Base-by-base conservation (phyloP, 2,113 vertebrate genomes). In the Otis tarda region DNA sequence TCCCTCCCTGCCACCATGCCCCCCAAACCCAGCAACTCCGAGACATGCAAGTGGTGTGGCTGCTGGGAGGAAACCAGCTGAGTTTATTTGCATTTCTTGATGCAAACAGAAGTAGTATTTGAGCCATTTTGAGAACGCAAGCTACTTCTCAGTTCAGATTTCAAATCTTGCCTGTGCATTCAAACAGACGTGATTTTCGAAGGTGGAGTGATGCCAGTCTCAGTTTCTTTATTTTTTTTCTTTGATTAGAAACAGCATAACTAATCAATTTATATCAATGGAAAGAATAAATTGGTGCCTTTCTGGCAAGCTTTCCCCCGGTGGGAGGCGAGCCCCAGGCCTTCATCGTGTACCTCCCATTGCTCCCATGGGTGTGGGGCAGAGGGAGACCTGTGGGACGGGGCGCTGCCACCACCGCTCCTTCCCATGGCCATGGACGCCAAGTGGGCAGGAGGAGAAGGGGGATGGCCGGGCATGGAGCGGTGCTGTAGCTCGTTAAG, bases 401-500 rank as follows among this genome's bases (percentile, higher is more conserved):
- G n/a, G 59, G 49, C 53, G 13, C 4, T 59, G 87, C 61, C n/a
- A 35, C 16, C 23, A 6, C 37, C 1, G 5, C 24, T 41, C 30
- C 71, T 71, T 57, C 33, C 41, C 24, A 6, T 15, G 67, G 12
- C 24, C 6, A 4, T 1, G 13, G 69, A 9, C 45, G 0, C 2
- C 30, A 41, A 45, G 22, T 0, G 5, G 64, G 55, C 33, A 45
- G 18, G 24, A 73, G 17, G 39, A 33, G 70, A 7, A 37, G 60
- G 7, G 6, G 16, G 10, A 9, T 5, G 45, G 31, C 28, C 0
- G 57, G 41, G 12, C 57, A 65, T 25, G 0, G 2, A 39, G 39
- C 0, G 2, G 3, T 27, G 65, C 43, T 37, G 20, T 53, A 50
- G 37, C 47, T 60, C 13, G 1, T 28, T 5, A 21, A 1, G 0